Evolutionary conservation across 2,113 vertebrate genomes (phyloP).

Genomic region (Sterna hirundo): DNA sequence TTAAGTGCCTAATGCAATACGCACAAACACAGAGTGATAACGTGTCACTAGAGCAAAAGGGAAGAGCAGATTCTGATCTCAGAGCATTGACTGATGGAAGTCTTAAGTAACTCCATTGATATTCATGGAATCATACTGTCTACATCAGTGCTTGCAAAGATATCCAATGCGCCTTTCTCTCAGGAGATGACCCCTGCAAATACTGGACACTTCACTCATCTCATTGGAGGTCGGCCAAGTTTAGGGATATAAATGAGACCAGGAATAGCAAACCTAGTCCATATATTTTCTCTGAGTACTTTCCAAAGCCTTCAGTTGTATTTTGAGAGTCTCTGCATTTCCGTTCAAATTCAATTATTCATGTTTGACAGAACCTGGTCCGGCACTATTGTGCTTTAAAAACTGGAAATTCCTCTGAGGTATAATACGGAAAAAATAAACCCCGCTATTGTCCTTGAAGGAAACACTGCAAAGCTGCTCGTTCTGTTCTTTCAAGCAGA

Average conservation of each 20-base stretch:
- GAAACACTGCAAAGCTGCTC: background rate
- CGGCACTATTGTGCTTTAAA: background rate
- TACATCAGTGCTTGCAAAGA: background rate
- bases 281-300: background rate
- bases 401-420: constrained; percentile 32
- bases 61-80: background rate
- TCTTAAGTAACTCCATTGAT: background rate
- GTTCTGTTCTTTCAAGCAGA: constrained; percentile 21
- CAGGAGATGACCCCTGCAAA: background rate
- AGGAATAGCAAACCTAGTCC: background rate
- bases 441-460: background rate
- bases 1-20: background rate
- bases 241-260: background rate
- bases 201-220: background rate
- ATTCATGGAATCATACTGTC: background rate
- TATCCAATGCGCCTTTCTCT: background rate
- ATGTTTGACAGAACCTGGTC: constrained; percentile 9
- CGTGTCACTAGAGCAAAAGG: background rate
- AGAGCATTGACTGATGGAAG: background rate
- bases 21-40: background rate
- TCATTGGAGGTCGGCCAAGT: background rate
- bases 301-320: background rate
- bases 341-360: constrained; percentile 24
- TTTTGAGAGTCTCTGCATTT: constrained; percentile 18
- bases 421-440: constrained; percentile 2